Evolutionary conservation across 2,113 vertebrate genomes (phyloP).

Genomic region (Paramisgurnus dabryanus): DNA sequence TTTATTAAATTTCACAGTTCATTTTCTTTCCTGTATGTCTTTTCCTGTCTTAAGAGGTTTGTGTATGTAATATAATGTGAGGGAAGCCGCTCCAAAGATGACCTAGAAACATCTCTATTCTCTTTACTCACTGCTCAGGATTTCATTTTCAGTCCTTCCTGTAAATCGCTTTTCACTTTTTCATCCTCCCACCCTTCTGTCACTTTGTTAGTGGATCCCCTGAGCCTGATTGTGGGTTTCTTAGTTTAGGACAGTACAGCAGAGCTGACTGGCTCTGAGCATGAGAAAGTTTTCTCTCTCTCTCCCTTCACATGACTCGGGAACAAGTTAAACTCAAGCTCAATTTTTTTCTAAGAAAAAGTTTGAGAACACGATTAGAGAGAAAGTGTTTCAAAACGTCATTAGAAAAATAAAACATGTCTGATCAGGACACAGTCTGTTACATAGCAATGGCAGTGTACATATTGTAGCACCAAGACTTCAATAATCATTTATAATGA

Average conservation of each 20-base stretch:
- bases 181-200: constrained; percentile 21
- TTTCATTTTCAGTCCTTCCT: constrained; percentile 25
- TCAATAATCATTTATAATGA: not conserved
- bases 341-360: constrained; percentile 11
- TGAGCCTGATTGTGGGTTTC: constrained; percentile 53
- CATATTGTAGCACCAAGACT: not conserved
- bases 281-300: constrained; percentile 71
- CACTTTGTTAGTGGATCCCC: constrained; percentile 38
- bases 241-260: constrained; percentile 58
- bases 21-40: not conserved
- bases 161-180: constrained; percentile 18
- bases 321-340: constrained; percentile 1
- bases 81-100: not conserved
- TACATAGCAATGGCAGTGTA: no score
- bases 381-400: constrained; percentile 6
- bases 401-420: not conserved
- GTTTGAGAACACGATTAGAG: constrained; percentile 9
- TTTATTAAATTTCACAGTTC: not conserved
- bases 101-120: constrained; percentile 10
- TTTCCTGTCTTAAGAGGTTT: not conserved
- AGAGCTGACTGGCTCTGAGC: constrained; percentile 55
- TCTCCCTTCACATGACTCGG: not conserved
- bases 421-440: not conserved
- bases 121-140: not conserved
- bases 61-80: not conserved